Evolutionary conservation across 2,888 invertebrate species (phyloP).

Genomic region (Dolichopus griseipennis): DNA sequence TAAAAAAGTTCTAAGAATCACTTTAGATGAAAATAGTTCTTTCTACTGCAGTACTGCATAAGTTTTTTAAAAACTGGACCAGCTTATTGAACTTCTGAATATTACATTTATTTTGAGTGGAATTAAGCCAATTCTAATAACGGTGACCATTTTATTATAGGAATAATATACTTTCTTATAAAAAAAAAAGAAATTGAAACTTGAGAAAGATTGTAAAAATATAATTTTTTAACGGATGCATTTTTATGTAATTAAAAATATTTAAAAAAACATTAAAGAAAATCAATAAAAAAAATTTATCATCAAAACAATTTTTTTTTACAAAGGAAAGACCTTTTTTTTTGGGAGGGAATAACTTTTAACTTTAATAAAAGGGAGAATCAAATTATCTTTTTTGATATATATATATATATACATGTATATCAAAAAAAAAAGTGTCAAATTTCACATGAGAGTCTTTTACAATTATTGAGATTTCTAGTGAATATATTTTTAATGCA

Average conservation of each 20-base stretch:
- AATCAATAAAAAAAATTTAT: not conserved
- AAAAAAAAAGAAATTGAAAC: not conserved
- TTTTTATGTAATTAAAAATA: constrained; percentile 6
- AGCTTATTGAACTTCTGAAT: too few relatives aligned
- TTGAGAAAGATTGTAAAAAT: not conserved
- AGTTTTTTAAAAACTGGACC: too few relatives aligned
- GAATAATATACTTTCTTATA: too few relatives aligned
- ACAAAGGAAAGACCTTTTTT: not conserved
- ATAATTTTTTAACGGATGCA: not conserved
- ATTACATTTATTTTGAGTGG: too few relatives aligned
- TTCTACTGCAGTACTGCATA: too few relatives aligned
- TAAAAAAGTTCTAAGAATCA: too few relatives aligned
- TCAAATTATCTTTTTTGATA: not conserved
- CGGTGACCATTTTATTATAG: too few relatives aligned
- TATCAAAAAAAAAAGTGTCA: not conserved
- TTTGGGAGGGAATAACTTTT: not conserved
- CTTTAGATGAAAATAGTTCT: too few relatives aligned
- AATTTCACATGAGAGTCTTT: not conserved
- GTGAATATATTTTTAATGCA: not conserved
- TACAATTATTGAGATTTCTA: not conserved
- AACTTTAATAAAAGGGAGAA: not conserved
- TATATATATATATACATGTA: too few relatives aligned
- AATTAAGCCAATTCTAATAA: too few relatives aligned
- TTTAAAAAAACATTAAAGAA: not conserved
- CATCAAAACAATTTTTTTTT: not conserved